Conservation (phyloP, 2,113 vertebrate genomes). For the Alligator mississippiensis region DNA sequence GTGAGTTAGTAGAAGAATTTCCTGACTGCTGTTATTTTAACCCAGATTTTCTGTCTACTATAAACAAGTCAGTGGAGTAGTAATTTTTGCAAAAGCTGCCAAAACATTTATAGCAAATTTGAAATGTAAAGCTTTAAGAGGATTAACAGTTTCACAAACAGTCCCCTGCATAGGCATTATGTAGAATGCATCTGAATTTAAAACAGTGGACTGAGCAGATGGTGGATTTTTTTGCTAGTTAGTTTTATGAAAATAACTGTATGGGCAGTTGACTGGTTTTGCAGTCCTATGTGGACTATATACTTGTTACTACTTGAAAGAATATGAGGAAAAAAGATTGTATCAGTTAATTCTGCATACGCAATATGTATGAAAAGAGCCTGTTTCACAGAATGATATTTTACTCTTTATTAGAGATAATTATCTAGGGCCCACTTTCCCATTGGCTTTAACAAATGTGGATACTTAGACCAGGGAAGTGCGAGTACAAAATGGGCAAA, state of each 20-base stretch:
- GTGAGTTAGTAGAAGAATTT: constrained; percentile 66
- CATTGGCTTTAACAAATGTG: no score
- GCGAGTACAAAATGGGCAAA: no score
- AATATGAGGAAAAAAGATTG: not conserved
- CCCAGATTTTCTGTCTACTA: constrained; percentile 54
- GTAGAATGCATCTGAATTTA: constrained; percentile 46
- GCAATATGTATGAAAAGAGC: not conserved
- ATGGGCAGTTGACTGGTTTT: not conserved
- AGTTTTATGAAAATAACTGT: constrained; percentile 42
- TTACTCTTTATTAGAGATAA: no score
- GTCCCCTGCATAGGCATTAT: constrained; percentile 24
- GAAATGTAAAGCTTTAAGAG: constrained; percentile 41
- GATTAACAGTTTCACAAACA: constrained; percentile 37
- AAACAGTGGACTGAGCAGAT: constrained; percentile 32
- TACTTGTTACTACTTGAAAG: not conserved
- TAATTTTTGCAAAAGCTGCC: constrained; percentile 45
- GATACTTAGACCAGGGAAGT: no score
- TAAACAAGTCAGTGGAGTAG: constrained; percentile 31
- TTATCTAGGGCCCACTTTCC: no score
- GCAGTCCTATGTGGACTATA: constrained; percentile 19
- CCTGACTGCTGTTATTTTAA: constrained; percentile 60
- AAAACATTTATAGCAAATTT: constrained; percentile 60
- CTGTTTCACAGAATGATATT: not conserved
- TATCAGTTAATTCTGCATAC: not conserved
- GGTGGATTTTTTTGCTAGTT: constrained; percentile 52